Evolutionary conservation across 2,113 vertebrate species (phyloP).

Genomic region (Anseranas semipalmata): DNA sequence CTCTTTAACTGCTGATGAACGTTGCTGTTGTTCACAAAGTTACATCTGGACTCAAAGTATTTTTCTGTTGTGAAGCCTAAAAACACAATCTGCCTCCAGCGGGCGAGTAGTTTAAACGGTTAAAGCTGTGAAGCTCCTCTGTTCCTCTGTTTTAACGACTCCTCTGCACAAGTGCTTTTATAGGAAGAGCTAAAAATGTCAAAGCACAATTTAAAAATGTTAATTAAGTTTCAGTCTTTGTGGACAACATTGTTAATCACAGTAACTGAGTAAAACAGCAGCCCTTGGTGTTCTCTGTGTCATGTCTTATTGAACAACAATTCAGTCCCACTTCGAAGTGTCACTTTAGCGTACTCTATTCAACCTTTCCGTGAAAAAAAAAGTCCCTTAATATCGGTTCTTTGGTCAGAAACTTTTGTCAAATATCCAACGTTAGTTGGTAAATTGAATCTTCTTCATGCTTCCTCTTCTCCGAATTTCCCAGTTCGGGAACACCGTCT

Average conservation of each 20-base stretch:
- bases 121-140: neutral
- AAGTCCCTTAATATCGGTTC: neutral
- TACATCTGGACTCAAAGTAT: neutral
- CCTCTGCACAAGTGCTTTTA: conserved; percentile 4
- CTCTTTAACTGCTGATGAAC: neutral
- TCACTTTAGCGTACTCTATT: neutral
- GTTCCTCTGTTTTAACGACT: neutral
- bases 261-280: conserved; percentile 6
- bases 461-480: neutral
- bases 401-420: neutral
- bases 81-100: neutral
- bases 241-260: conserved; percentile 49
- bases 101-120: neutral
- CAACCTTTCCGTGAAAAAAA: neutral
- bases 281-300: conserved; percentile 17
- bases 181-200: conserved; percentile 33
- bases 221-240: conserved; percentile 58
- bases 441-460: neutral
- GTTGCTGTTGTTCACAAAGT: neutral
- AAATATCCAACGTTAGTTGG: neutral
- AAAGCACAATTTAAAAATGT: conserved; percentile 59
- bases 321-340: neutral
- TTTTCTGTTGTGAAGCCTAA: neutral
- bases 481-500: neutral
- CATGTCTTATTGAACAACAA: conserved; percentile 18